phyloP scores from a whole-genome alignment of 2,888 invertebrate species.

The Kryphioiulus occultus region DNA sequence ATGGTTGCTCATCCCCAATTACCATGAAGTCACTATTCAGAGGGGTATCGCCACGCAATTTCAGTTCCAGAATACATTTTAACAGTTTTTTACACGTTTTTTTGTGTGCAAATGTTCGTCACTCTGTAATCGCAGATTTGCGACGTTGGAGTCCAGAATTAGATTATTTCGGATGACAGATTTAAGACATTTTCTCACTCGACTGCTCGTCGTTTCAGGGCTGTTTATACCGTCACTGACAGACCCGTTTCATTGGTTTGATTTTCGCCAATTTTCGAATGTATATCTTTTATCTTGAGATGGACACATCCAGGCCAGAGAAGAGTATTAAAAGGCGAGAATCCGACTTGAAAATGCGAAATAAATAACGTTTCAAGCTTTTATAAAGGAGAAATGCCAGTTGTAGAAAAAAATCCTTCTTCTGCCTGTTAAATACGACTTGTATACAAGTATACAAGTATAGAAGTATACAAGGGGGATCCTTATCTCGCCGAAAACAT shows the following conservation, averaged over 20 bases:
- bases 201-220: not conserved
- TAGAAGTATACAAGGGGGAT: not conserved
- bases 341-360: no score
- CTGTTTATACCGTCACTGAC: not conserved
- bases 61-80: not conserved
- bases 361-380: no score
- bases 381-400: no score
- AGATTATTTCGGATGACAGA: slow-evolving; percentile 20
- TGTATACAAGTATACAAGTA: no score
- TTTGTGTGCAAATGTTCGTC: not conserved
- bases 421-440: no score
- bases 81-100: not conserved
- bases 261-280: no score
- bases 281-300: no score
- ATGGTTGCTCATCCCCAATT: not conserved
- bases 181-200: not conserved
- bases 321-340: no score
- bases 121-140: not conserved
- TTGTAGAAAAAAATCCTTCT: not conserved
- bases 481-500: slow-evolving; percentile 16
- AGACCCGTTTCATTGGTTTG: not conserved
- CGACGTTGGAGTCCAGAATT: not conserved
- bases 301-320: no score
- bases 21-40: not conserved
- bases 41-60: not conserved